phyloP scores from a whole-genome alignment of 2,888 invertebrate genomes.

The Thereva nobilitata region DNA sequence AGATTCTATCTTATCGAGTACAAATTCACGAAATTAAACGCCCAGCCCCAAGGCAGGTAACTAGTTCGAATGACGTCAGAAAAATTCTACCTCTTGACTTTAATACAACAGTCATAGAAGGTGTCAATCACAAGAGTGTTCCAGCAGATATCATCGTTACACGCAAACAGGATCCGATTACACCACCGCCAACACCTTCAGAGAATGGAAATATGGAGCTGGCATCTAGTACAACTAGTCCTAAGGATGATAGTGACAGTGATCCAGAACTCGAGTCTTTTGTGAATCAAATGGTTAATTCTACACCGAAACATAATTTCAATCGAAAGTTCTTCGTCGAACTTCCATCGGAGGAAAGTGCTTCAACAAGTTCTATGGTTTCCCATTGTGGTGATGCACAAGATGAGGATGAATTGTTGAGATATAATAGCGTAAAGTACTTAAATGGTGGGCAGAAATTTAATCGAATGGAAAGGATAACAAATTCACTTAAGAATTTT shows the following conservation, averaged over 20 bases:
- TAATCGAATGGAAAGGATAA: conserved; percentile 14
- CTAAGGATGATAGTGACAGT: conserved; percentile 45
- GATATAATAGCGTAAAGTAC: neutral
- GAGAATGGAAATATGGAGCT: neutral
- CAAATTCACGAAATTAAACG: conserved; percentile 49
- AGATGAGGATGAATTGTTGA: neutral
- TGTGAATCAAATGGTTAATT: conserved; percentile 43
- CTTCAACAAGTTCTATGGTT: neutral
- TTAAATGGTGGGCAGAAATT: neutral
- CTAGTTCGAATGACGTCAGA: conserved; percentile 45
- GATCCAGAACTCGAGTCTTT: conserved; percentile 47
- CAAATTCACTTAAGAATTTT: conserved; percentile 18
- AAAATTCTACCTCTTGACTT: conserved; percentile 47
- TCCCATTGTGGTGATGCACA: no score
- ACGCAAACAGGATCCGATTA: conserved; percentile 46
- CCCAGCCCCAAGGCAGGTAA: conserved; percentile 24
- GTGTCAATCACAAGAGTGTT: conserved; percentile 52
- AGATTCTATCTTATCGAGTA: conserved; percentile 53
- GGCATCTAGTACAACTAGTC: conserved; percentile 17
- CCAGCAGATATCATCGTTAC: conserved; percentile 53
- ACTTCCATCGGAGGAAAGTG: neutral
- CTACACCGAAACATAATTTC: conserved; percentile 22
- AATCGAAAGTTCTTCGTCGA: conserved; percentile 19
- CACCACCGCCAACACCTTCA: conserved; percentile 19
- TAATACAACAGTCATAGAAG: conserved; percentile 49